phyloP scores from a whole-genome alignment of 2,888 invertebrate genomes.

The Drosophila dives region DNA sequence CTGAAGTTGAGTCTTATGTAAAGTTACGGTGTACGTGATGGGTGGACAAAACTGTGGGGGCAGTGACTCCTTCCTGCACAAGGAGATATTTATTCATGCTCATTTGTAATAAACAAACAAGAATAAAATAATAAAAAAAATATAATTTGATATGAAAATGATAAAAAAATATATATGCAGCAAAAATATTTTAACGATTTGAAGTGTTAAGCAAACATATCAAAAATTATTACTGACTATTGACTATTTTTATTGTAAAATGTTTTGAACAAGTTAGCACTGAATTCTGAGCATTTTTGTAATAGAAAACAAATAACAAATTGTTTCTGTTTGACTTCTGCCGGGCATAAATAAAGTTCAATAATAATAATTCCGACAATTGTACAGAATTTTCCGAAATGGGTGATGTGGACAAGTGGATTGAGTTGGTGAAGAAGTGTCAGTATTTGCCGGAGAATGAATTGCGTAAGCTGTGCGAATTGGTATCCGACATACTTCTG shows the following conservation, averaged over 20 bases:
- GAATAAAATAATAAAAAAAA: background rate
- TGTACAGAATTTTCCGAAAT: constrained; percentile 81
- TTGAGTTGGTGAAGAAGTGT: constrained; percentile 96
- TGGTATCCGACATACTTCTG: constrained; percentile 95
- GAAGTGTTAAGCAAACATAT: background rate
- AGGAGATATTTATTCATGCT: background rate
- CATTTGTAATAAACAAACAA: background rate
- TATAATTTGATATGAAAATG: background rate
- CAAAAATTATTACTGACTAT: background rate
- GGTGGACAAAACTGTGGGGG: background rate
- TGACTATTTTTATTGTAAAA: background rate
- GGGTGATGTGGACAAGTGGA: constrained; percentile 96
- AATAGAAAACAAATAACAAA: background rate
- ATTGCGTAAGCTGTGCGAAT: constrained; percentile 97
- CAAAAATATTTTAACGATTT: background rate
- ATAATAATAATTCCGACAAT: background rate
- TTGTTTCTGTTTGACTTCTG: background rate
- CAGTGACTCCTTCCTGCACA: background rate
- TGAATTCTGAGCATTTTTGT: background rate
- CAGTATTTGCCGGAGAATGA: constrained; percentile 99
- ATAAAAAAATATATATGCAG: too few species aligned
- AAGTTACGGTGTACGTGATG: background rate
- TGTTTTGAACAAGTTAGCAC: background rate
- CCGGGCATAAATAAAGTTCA: background rate
- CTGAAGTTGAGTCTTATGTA: background rate